Conservation (phyloP, 2,113 vertebrate species). For the Notarius lentiginosus region DNA sequence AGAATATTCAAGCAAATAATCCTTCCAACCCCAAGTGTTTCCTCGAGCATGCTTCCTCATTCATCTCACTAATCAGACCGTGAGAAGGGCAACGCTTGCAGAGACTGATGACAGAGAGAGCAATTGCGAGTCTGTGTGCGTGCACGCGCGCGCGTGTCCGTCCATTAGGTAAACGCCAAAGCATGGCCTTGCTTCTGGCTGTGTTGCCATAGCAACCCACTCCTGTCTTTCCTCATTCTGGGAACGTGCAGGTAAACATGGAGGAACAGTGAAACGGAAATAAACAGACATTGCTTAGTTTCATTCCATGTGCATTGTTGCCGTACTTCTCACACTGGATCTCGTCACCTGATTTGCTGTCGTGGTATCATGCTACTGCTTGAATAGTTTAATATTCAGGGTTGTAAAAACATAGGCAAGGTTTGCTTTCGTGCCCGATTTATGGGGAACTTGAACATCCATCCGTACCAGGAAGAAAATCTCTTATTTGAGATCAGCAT, state of each 20-base stretch:
- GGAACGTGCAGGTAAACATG: slow-evolving; percentile 8
- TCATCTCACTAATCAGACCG: neutral
- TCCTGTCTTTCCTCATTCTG: neutral
- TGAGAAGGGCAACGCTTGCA: neutral
- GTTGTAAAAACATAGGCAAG: neutral
- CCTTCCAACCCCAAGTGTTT: neutral
- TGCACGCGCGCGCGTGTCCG: too few relatives aligned
- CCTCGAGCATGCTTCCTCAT: slow-evolving; percentile 13
- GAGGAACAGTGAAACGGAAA: neutral
- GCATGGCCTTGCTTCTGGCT: neutral
- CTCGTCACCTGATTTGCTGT: neutral
- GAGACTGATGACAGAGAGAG: neutral
- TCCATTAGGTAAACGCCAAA: neutral
- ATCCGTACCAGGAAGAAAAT: neutral
- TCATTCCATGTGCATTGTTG: neutral
- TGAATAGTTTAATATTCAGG: neutral
- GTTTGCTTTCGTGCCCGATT: neutral
- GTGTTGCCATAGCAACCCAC: slow-evolving; percentile 40
- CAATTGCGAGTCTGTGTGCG: neutral
- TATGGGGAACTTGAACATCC: neutral
- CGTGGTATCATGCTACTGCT: neutral
- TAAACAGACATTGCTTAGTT: neutral
- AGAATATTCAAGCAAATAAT: neutral
- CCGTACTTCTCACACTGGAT: neutral
- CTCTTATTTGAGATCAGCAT: neutral